These are phyloP conservation scores for Myoxocephalus aenaeus DNA, from an alignment of 2,797 vertebrate species.

Conservation along the genomic window DNA sequence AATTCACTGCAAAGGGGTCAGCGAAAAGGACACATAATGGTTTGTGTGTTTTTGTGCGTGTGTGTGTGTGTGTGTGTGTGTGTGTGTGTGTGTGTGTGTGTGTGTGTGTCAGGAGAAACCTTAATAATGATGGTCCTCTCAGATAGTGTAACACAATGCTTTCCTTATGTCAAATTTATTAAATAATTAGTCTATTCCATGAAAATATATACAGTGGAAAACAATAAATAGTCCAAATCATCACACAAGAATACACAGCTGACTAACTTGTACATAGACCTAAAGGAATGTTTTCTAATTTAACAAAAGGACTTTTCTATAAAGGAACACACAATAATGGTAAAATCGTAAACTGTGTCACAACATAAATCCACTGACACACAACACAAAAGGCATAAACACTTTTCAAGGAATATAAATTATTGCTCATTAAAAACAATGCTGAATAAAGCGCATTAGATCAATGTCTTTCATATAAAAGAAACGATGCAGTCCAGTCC, in stretches of 20 bases:
- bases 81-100: constrained; percentile 33
- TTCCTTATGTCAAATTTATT: constrained; percentile 98
- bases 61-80: constrained; percentile 17
- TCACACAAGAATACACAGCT: constrained; percentile 93
- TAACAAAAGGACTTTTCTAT: constrained; percentile 64
- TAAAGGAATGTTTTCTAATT: constrained; percentile 88
- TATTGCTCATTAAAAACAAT: constrained; percentile 86
- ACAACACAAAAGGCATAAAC: constrained; percentile 88
- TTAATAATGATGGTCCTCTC: constrained; percentile 34
- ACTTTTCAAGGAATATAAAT: constrained; percentile 91
- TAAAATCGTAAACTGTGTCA: constrained; percentile 58
- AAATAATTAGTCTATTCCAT: constrained; percentile 91
- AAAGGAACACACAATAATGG: constrained; percentile 51
- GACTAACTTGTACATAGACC: constrained; percentile 90
- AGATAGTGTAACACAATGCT: constrained; percentile 76
- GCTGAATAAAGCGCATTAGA: constrained; percentile 67
- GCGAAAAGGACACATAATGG: constrained; percentile 9
- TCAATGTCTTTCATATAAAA: constrained; percentile 22
- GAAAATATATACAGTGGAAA: constrained; percentile 91
- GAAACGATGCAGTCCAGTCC: constrained; percentile 5
- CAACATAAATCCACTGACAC: constrained; percentile 74
- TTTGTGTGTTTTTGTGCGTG: constrained; percentile 17
- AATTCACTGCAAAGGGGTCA: constrained; percentile 1
- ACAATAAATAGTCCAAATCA: constrained; percentile 98
- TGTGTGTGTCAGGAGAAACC: constrained; percentile 1